Conservation (phyloP, 2,888 invertebrate species). For the Sthenelais limicola region DNA sequence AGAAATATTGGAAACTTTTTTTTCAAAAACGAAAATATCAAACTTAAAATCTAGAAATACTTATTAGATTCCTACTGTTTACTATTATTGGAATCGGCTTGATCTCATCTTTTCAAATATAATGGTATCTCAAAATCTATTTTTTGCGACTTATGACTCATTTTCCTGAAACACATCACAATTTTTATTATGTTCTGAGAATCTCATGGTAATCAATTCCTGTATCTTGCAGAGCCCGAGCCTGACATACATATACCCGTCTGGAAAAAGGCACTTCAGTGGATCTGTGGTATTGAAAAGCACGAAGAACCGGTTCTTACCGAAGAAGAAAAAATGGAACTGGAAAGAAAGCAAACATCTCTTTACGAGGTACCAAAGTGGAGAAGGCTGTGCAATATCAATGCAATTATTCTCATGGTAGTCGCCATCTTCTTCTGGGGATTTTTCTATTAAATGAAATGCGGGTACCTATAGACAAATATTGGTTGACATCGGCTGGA, state of each 20-base stretch:
- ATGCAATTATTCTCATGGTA: conserved; percentile 69
- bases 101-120: no score
- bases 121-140: no score
- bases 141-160: no score
- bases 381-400: conserved; percentile 65
- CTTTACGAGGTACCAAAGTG: conserved; percentile 70
- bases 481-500: no score
- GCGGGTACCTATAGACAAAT: no score
- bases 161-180: no score
- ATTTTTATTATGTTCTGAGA: background rate
- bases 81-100: no score
- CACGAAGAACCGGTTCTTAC: conserved; percentile 56
- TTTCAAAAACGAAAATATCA: no score
- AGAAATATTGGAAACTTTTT: no score
- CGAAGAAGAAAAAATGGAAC: conserved; percentile 58
- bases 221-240: background rate
- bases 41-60: no score
- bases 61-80: no score
- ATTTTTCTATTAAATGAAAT: conserved; percentile 59
- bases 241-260: conserved; percentile 44
- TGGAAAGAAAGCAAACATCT: conserved; percentile 61
- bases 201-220: background rate
- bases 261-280: conserved; percentile 64
- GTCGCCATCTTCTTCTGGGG: conserved; percentile 70
- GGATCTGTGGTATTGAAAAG: conserved; percentile 72